These are phyloP conservation scores for Poicephalus meyeri DNA, from an alignment of 2,113 vertebrate genomes.

Conservation along the genomic window DNA sequence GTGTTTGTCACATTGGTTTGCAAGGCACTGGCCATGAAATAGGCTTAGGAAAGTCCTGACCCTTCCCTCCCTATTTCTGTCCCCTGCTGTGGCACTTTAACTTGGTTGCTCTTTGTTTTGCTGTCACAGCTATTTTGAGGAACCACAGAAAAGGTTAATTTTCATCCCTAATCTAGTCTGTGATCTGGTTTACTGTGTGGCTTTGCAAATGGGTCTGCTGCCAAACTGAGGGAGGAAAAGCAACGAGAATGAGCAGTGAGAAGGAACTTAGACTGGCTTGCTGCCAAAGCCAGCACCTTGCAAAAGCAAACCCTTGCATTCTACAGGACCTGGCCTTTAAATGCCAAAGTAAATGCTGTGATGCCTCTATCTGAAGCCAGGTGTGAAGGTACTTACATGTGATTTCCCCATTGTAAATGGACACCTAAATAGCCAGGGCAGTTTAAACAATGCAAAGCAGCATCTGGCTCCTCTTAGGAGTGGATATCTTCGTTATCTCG, in stretches of 20 bases:
- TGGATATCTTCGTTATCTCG: neutral
- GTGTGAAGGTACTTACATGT: neutral
- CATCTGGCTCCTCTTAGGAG: neutral
- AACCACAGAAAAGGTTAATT: neutral
- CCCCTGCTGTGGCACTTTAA: neutral
- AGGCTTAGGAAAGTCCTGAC: neutral
- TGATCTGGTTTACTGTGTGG: neutral
- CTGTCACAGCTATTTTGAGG: neutral
- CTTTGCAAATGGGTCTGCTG: slow-evolving; percentile 5
- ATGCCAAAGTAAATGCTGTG: neutral
- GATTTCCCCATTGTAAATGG: neutral
- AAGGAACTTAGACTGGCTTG: neutral
- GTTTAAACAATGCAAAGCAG: neutral
- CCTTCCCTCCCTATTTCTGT: neutral
- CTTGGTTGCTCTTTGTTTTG: neutral
- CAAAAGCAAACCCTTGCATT: neutral
- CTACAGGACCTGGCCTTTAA: neutral
- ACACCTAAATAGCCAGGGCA: neutral
- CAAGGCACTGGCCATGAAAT: neutral
- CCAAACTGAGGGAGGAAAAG: neutral
- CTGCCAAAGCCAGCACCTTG: neutral
- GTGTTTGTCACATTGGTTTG: neutral
- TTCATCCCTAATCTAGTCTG: neutral
- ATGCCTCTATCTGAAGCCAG: neutral
- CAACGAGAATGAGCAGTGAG: neutral